A percentile compares a stretch with the other conserved stretches of the same genome.
These are phyloP conservation scores for Suillia variegata DNA, from an alignment of 2,888 invertebrate species.

Conservation along the genomic window DNA sequence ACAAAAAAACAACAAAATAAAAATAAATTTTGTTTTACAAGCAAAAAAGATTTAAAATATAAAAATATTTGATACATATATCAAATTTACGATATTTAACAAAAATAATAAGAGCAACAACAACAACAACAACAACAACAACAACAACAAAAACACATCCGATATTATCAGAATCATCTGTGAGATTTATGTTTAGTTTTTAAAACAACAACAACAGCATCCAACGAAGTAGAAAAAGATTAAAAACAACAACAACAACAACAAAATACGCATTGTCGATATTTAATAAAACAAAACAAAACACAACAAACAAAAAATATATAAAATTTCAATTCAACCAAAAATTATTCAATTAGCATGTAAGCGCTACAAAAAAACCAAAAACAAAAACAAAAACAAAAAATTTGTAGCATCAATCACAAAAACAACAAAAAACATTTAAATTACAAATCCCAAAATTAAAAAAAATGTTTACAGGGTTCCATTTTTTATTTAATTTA, in stretches of 20 bases:
- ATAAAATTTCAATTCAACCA: constrained; percentile 6
- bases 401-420: too few species aligned
- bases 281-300: constrained; percentile 24
- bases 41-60: constrained; percentile 22
- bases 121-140: too few species aligned
- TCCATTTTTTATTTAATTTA: too few species aligned
- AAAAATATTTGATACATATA: too few species aligned
- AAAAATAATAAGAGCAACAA: too few species aligned
- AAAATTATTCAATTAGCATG: constrained; percentile 1
- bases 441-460: too few species aligned
- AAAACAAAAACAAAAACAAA: constrained; percentile 39
- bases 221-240: too few species aligned
- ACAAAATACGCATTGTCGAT: constrained; percentile 26
- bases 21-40: constrained; percentile 29
- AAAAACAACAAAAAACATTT: constrained; percentile 13
- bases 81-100: too few species aligned
- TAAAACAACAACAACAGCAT: constrained; percentile 25
- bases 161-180: constrained; percentile 46
- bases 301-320: constrained; percentile 2
- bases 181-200: constrained; percentile 39
- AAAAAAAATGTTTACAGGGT: not conserved
- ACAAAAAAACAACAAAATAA: constrained; percentile 5
- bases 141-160: too few species aligned
- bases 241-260: constrained; percentile 21
- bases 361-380: constrained; percentile 7